These are phyloP conservation scores for Lissonota sp. DNA, from an alignment of 2,888 invertebrate genomes.

Conservation along the genomic window DNA sequence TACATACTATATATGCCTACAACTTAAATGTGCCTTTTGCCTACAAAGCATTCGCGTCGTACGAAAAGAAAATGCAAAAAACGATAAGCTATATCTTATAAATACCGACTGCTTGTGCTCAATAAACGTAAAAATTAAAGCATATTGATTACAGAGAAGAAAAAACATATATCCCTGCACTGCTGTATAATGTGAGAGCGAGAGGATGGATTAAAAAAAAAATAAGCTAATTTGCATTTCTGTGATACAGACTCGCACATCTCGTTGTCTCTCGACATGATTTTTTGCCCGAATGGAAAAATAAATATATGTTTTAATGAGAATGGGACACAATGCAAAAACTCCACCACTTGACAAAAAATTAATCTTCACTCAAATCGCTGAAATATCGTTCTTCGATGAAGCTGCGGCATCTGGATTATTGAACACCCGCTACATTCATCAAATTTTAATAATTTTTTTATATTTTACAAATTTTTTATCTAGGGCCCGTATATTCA, in stretches of 20 bases:
- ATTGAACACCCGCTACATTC: too few species aligned
- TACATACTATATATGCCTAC: constrained; percentile 39
- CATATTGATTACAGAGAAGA: background rate
- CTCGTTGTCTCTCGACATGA: constrained; percentile 60
- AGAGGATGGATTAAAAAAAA: constrained; percentile 6
- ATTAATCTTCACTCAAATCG: too few species aligned
- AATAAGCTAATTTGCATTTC: constrained; percentile 59
- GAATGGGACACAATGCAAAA: background rate
- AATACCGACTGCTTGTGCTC: constrained; percentile 55
- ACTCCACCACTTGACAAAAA: too few species aligned
- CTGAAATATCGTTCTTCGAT: too few species aligned
- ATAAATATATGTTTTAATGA: background rate
- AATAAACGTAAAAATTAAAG: constrained; percentile 19
- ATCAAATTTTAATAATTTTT: too few species aligned
- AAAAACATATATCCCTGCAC: background rate
- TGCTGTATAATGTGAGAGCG: constrained; percentile 10
- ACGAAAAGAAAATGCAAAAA: constrained; percentile 13
- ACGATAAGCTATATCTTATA: constrained; percentile 7
- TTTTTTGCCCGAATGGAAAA: constrained; percentile 40
- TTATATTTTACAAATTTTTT: too few species aligned
- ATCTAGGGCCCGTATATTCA: too few species aligned
- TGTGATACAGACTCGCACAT: constrained; percentile 65
- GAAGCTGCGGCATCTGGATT: too few species aligned
- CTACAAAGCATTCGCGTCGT: constrained; percentile 57
- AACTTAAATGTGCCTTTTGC: constrained; percentile 65